Percentiles rank a stretch among this genome's conserved stretches.
These are phyloP conservation scores for Naja naja DNA, from an alignment of 2,113 vertebrate species.

Conservation along the genomic window DNA sequence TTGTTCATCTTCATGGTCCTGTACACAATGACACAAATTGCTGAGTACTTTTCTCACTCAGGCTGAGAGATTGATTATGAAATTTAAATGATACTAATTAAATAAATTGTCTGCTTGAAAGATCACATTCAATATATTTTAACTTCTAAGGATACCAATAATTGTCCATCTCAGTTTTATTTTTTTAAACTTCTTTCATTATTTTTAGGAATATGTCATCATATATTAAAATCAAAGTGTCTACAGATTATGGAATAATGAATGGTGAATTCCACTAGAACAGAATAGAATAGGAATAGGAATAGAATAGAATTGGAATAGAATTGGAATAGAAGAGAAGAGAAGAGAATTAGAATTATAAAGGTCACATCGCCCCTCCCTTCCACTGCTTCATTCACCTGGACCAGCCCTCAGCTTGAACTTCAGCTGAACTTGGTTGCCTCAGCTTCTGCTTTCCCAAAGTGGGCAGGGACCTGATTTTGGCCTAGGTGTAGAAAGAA, in stretches of 20 bases:
- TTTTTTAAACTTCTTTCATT: neutral
- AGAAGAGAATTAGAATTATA: no score
- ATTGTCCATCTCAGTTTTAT: neutral
- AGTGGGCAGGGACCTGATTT: neutral
- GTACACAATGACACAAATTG: neutral
- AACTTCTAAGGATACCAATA: neutral
- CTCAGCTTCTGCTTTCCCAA: neutral
- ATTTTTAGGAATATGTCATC: neutral
- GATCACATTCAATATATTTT: neutral
- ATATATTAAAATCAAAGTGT: neutral
- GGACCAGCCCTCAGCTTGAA: slow-evolving; percentile 73
- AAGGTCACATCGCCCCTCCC: neutral
- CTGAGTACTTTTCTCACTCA: neutral
- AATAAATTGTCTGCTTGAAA: neutral
- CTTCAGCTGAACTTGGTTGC: slow-evolving; percentile 65
- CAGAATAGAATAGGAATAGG: no score
- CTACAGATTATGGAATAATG: neutral
- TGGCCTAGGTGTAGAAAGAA: neutral
- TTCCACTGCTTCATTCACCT: neutral
- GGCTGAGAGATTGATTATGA: neutral
- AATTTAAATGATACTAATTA: neutral
- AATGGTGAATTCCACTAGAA: neutral
- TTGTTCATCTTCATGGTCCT: neutral
- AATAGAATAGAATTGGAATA: no score
- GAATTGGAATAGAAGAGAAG: no score